These are phyloP conservation scores for Saccostrea cuccullata DNA, from an alignment of 1,140 invertebrate species.

Conservation along the genomic window DNA sequence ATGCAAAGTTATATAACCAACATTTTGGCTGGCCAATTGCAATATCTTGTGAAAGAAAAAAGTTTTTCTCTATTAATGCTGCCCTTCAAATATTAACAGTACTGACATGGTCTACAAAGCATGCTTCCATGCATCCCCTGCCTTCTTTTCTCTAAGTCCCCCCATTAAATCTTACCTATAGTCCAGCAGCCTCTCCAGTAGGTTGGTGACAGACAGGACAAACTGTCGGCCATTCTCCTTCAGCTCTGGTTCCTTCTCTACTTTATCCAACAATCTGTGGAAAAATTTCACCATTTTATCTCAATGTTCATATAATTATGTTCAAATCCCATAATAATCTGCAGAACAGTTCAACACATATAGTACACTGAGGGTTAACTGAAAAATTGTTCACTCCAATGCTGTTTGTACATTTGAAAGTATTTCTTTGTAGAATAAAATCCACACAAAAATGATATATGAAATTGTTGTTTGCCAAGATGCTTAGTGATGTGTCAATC, in stretches of 20 bases:
- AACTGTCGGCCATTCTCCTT: constrained; percentile 94
- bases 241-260: constrained; percentile 92
- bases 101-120: too few relatives aligned
- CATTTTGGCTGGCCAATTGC: too few relatives aligned
- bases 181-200: constrained; percentile 92
- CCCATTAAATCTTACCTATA: constrained; percentile 81
- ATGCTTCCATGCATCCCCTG: too few relatives aligned
- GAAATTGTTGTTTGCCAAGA: not conserved
- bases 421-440: not conserved
- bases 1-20: too few relatives aligned
- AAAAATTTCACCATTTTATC: constrained; percentile 70
- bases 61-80: too few relatives aligned
- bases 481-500: constrained; percentile 12
- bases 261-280: constrained; percentile 89
- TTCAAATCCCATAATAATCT: not conserved
- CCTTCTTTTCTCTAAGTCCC: not conserved
- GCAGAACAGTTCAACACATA: not conserved
- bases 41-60: too few relatives aligned
- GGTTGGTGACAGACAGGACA: constrained; percentile 92
- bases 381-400: not conserved
- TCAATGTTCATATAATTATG: not conserved
- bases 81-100: too few relatives aligned
- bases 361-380: not conserved
- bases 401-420: not conserved
- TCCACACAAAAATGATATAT: not conserved